Base-by-base conservation (phyloP, 2,888 invertebrate species). In the Cryptophagus acutangulus region DNA sequence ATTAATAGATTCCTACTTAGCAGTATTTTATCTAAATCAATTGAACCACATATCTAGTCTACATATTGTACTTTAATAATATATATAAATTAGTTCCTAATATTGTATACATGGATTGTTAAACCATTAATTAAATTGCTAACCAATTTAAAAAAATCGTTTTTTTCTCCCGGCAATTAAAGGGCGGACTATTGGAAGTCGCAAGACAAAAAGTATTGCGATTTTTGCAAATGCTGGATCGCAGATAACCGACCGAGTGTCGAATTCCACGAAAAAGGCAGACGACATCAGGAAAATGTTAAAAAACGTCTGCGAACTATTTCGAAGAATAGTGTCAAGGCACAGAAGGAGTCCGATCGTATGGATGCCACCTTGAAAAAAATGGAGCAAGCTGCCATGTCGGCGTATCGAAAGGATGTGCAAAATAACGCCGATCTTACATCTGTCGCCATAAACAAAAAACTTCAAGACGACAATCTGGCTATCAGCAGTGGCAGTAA, bases 181-280 rank as follows among this genome's bases (percentile, higher is more conserved):
- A 94, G 91, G 93, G 84, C 92, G 2, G 92, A 93, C 55, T 93
- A 88, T 66, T 97, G 97, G 97, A 91, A 93, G 68, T 96, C 96
- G 15, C 87, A 92, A 62, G 90, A 89, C 0, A 81, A 89, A 47
- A 95, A 96, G 69, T 95, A 84, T 69, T 97, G 97, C 65, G 94
- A 96, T 55, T 92, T 93, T 70, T 97, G 97, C 72, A 95, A 96
- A 71, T 95, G 95, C 65, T 97, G 96, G 96, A 87, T 94, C 58
- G 89, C 94, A 38, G 95, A 96, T 69, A 97, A 97, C 66, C 93
- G 91, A 77, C 88, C 93, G 90, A 95, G 94, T 62, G 79, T 93
- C 59, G 87, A 92, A 48, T 94, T 93, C 63, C 95, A 96, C 66
- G 95, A 95, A 70, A 85, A 84, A 72, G 95, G 95, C 3, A 87